Conservation (phyloP, 2,113 vertebrate species). For the Casuarius casuarius region DNA sequence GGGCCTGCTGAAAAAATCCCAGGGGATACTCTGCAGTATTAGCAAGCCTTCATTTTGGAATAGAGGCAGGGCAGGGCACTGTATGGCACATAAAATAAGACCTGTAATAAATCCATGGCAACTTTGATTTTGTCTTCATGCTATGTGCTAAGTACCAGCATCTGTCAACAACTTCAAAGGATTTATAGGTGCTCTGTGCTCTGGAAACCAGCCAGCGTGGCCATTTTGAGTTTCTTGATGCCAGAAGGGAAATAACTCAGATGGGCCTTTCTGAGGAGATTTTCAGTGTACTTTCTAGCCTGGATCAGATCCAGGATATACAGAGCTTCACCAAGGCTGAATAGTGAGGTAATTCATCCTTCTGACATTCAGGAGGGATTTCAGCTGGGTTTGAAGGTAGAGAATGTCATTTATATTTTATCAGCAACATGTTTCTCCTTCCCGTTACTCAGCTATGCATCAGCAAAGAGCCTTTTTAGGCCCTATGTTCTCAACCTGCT, state of each 20-base stretch:
- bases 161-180: neutral
- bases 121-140: slow-evolving; percentile 20
- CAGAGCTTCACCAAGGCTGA: neutral
- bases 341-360: neutral
- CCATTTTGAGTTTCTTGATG: neutral
- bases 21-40: neutral
- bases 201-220: neutral
- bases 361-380: slow-evolving; percentile 9
- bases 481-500: neutral
- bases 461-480: neutral
- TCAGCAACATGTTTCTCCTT: neutral
- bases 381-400: neutral
- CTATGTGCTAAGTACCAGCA: neutral
- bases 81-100: neutral
- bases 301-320: neutral
- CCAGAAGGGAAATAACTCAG: slow-evolving; percentile 13
- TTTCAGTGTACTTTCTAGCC: neutral
- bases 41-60: neutral
- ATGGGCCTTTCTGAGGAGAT: neutral
- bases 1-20: neutral
- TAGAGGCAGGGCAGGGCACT: neutral
- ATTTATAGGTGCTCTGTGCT: neutral
- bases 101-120: slow-evolving; percentile 6
- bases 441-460: neutral
- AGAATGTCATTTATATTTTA: slow-evolving; percentile 37